Evolutionary conservation across 2,113 vertebrate genomes (phyloP), one percentile per base, ranked within the genome.

Genomic region (Anthoscopus minutus): DNA sequence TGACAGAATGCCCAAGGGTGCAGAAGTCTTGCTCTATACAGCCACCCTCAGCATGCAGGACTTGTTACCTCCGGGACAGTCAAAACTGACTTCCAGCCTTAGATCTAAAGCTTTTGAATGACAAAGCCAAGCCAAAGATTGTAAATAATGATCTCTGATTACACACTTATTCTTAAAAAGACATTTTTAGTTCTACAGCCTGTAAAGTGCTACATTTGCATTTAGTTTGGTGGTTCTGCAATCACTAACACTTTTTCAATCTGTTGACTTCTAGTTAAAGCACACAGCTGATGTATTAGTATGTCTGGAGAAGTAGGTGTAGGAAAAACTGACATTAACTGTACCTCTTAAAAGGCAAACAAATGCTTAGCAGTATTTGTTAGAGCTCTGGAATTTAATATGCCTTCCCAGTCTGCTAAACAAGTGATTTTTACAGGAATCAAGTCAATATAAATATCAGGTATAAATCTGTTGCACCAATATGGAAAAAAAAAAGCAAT

Each of bases 251-350:
- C 5, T 35, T 69, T 65, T 53, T 40, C 15, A 27, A 35, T 19
- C 11, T 31, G 2, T 1, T 58, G 24, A 21, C 22, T 74, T 80
- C 16, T 31, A 51, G 56, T 51, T 42, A 42, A 74, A 71, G 38
- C 30, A 28, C 17, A 45, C 3, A 6, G 7, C 4, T 13, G 28
- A 60, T 4, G 0, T 12, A 57, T 14, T 14, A 40, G 5, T 31
- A 65, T 13, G 3, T 31, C 37, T 66, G 12, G 33, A 93, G 31
- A 70, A 72, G 25, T 13, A 65, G 9, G 2, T 33, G 50, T 66
- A 33, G 37, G 85, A 31, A 71, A 66, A 88, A 64, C 7, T 5
- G 23, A 48, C n/a, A 78, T 42, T 48, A 70, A 66, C 8, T 47
- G 35, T 10, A 40, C 3, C 24, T 60, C 20, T 61, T 69, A 69